phyloP scores from a whole-genome alignment of 1,140 invertebrate species.

The Orussus abietinus region DNA sequence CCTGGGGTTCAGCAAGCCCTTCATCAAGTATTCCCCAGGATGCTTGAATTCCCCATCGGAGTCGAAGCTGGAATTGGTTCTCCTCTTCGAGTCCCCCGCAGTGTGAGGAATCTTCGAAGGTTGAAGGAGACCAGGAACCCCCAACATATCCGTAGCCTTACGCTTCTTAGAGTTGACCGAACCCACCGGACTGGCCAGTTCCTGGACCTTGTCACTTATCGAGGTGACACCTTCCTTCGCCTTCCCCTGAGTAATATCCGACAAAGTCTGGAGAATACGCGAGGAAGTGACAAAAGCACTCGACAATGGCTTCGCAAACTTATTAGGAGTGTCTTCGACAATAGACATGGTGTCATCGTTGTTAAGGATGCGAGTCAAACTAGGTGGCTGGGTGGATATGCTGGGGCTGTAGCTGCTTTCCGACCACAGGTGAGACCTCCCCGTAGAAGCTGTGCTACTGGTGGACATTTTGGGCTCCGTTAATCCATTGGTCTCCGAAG shows the following conservation, averaged over 20 bases:
- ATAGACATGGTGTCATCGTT: conserved; percentile 30
- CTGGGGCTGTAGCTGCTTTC: conserved; percentile 32
- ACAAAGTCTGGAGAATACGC: conserved; percentile 45
- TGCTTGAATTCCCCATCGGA: conserved; percentile 15
- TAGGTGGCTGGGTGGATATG: conserved; percentile 34
- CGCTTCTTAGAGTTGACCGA: conserved; percentile 33
- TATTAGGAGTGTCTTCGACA: conserved; percentile 18
- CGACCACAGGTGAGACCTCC: conserved; percentile 43
- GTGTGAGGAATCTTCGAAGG: conserved; percentile 38
- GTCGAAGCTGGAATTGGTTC: conserved; percentile 17
- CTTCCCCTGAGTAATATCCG: conserved; percentile 32
- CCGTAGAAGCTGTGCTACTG: conserved; percentile 25
- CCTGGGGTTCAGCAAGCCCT: background rate
- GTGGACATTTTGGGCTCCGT: too few relatives aligned
- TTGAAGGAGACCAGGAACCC: conserved; percentile 19
- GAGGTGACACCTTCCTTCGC: background rate
- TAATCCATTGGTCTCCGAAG: background rate
- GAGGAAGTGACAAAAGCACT: conserved; percentile 43
- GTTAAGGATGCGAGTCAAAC: conserved; percentile 26
- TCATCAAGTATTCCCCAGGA: conserved; percentile 1
- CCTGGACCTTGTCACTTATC: conserved; percentile 11
- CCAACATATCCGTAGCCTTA: conserved; percentile 36
- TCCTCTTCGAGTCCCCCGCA: conserved; percentile 15
- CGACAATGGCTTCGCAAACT: conserved; percentile 25
- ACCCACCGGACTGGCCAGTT: conserved; percentile 10